Evolutionary conservation across 2,113 vertebrate genomes (phyloP), one percentile per base, ranked within the genome.

Genomic region (Paradisaea rubra): DNA sequence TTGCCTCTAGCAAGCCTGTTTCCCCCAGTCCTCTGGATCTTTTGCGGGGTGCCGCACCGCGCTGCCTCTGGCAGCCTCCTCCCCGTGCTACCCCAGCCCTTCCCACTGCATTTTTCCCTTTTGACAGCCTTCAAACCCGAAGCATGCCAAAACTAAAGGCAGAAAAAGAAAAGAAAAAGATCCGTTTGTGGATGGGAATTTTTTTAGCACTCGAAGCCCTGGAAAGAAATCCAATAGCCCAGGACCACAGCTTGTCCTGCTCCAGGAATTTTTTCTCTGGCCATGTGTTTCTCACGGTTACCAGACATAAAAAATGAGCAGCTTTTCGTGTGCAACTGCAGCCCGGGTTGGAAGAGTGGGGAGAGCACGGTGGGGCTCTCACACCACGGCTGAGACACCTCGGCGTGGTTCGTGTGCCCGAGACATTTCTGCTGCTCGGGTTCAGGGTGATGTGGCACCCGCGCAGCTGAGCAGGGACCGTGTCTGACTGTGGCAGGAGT

Each of bases 321-420:
- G 39, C 1, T 0, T 41, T 77, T 72, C 11, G 35, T 35, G n/a
- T 3, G 27, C 47, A 6, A 4, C 2, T 4, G 42, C 3, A 3
- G n/a, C 15, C 27, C 33, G 13, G 39, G 2, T 4, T 7, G 89
- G 52, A 35, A 17, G 69, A 64, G 63, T 1, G 27, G 44, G 19
- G 44, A 54, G 49, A 45, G 30, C 21, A 3, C 21, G 9, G 50
- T 1, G 45, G 14, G 33, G n/a, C 37, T 74, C 50, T 44, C 31
- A 13, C 25, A 33, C 8, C 45, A 3, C 0, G 1, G 11, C 1
- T 10, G 66, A 27, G 41, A 11, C 23, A 14, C 17, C 50, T n/a
- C 15, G 2, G n/a, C 12, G 17, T 2, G 25, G 5, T 27, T 39
- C 4, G 15, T 53, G 19, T 4, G 23, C 54, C 74, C 39, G n/a